Evolutionary conservation across 2,113 vertebrate species (phyloP), one percentile per base, ranked within the genome.

Genomic region (Ancistrus triradiatus): DNA sequence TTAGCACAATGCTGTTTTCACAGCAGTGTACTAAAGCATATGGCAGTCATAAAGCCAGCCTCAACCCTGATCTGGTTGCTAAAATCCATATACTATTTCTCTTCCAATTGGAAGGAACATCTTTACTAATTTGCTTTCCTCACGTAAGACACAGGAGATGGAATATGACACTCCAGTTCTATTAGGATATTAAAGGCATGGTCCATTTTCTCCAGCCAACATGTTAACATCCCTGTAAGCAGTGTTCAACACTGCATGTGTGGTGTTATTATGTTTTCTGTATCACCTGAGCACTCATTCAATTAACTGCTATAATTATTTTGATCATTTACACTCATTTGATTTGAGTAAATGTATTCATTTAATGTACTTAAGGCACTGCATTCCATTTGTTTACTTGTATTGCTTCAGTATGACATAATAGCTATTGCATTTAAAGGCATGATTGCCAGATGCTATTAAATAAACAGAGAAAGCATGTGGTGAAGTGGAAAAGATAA

Each of bases 171-270:
- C 38, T 47, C 49, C 52, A 51, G 44, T 63, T 24, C n/a, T 25
- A 10, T 69, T 75, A 53, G n/a, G n/a, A n/a, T n/a, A n/a, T n/a
- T n/a, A n/a, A n/a, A n/a, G 42, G 37, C 24, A 51, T 72, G 69
- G 75, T 77, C 75, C 66, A 56, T 70, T 82, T 81, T 81, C 79
- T 78, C 27, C 57, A 28, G 72, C 59, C 17, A 74, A 65, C 75
- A 63, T 76, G 80, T 82, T 76, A 84, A 78, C 78, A 77, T 56
- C 58, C 24, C 59, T 66, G 40, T 68, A 47, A 63, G 42, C 53
- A 65, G 65, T 66, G 15, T 78, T 79, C 81, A 86, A 83, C 81
- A 80, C 75, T 75, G 79, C 78, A 47, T 68, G 74, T 69, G 18
- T 27, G 46, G 37, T 61, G 9, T 59, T n/a, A 35, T 72, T 31